Evolutionary conservation across 2,113 vertebrate species (phyloP), one percentile per base, ranked within the genome.

Genomic region (Zosterops pallidus): DNA sequence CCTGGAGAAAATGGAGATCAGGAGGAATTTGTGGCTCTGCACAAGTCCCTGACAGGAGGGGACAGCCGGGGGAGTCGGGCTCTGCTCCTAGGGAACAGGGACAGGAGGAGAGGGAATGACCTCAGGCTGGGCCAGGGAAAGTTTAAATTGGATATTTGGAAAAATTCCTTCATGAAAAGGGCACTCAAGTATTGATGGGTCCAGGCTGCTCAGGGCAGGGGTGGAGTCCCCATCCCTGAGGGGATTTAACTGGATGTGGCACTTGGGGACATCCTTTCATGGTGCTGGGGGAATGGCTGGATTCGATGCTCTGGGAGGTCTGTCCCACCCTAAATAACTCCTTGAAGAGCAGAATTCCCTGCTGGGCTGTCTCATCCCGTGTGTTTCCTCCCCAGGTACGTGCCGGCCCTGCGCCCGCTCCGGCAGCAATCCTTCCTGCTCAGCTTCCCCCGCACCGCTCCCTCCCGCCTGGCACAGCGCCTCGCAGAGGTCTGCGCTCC

Each of bases 341-440:
- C 20, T 3, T 14, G 55, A 35, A 14, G 56, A 8, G 10, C 10
- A 11, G 57, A 1, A 15, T 35, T 50, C 62, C 14, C 14, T 12
- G 15, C 22, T 4, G 1, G 17, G 44, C 41, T 62, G 1, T 0
- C 64, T 60, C 24, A 60, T 7, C 23, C 35, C 53, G 37, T 12
- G 3, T 19, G 31, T 55, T 82, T 41, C 67, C 47, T 65, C 23
- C 3, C 59, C 94, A 99, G 99, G 94, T 99, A 99, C 4, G 98
- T 97, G 12, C 99, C 99, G 0, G 98, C 99, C 4, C 97, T 99
- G 42, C 96, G 99, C 42, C 98, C 98, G 31, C 98, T 99, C 74
- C 98, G 98, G 75, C 99, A 99, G 96, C 99, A 99, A 74, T 98
- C 99, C 0, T 98, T 99, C 89, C 96, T 99, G 50, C 95, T 99